Evolutionary conservation across 2,888 invertebrate genomes (phyloP).

Genomic region (Drosophila niveifrons): DNA sequence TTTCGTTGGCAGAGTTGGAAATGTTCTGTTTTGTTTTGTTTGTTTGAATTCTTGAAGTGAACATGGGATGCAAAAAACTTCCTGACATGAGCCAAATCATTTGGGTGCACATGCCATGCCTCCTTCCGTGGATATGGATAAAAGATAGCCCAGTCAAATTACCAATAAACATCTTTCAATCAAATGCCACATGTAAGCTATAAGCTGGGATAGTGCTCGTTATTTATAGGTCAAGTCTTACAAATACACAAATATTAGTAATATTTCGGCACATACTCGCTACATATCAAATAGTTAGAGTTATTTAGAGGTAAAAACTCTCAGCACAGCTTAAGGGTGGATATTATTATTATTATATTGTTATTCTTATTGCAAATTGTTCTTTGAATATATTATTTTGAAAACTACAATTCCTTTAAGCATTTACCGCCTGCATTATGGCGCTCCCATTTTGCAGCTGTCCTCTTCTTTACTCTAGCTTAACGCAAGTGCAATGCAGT

Average conservation of each 20-base stretch:
- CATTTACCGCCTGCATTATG: not conserved
- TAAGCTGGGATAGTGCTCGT: not conserved
- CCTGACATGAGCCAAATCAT: constrained; percentile 27
- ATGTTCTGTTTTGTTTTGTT: too few relatives aligned
- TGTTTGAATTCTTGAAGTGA: constrained; percentile 2
- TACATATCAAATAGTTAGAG: too few relatives aligned
- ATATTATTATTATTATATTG: too few relatives aligned
- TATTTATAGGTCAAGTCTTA: constrained; percentile 12
- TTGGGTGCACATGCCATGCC: constrained; percentile 20
- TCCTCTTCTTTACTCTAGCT: not conserved
- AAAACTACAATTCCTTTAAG: too few relatives aligned
- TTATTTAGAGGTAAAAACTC: not conserved
- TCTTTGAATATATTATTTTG: too few relatives aligned
- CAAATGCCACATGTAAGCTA: constrained; percentile 21
- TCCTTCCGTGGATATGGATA: constrained; percentile 12
- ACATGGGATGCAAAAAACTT: constrained; percentile 33
- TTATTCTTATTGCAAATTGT: too few relatives aligned
- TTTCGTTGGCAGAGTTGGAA: constrained; percentile 31
- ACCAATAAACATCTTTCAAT: constrained; percentile 33
- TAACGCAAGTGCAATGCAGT: constrained; percentile 19
- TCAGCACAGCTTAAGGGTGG: too few relatives aligned
- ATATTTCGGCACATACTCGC: not conserved
- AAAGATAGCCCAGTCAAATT: constrained; percentile 32
- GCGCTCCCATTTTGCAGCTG: not conserved
- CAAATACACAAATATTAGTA: constrained; percentile 3